These are phyloP conservation scores for Tachycineta bicolor DNA, from an alignment of 2,113 vertebrate species.

Conservation along the genomic window DNA sequence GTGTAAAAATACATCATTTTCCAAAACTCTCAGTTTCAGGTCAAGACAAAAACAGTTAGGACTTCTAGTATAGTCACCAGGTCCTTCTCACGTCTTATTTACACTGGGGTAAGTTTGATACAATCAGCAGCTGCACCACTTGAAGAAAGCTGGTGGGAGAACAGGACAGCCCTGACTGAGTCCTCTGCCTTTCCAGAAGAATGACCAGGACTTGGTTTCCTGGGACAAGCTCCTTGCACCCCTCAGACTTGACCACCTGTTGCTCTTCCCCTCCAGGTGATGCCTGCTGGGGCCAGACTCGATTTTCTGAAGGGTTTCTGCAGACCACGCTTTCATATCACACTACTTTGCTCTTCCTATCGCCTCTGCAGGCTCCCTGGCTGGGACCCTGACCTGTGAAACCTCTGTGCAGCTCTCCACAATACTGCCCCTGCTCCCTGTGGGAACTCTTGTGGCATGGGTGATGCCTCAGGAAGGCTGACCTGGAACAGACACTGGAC, in stretches of 20 bases:
- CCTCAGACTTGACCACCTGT: accelerated
- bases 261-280: not conserved
- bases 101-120: not conserved
- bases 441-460: not conserved
- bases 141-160: not conserved
- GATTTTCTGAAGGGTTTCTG: not conserved
- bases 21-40: not conserved
- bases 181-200: not conserved
- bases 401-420: not conserved
- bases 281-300: not conserved
- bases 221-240: not conserved
- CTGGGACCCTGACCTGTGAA: not conserved
- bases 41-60: not conserved
- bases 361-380: not conserved
- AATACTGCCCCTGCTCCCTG: too few relatives aligned
- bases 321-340: not conserved
- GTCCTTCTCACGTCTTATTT: not conserved
- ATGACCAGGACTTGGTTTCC: not conserved
- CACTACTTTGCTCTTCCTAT: not conserved
- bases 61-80: not conserved
- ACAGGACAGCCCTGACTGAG: not conserved
- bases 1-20: accelerated
- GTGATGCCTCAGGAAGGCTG: not conserved
- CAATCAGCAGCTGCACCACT: not conserved
- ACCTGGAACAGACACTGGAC: not conserved